Evolutionary conservation across 2,797 vertebrate species (phyloP), one percentile per base, ranked within the genome.

Genomic region (Gymnopithys bicolor): DNA sequence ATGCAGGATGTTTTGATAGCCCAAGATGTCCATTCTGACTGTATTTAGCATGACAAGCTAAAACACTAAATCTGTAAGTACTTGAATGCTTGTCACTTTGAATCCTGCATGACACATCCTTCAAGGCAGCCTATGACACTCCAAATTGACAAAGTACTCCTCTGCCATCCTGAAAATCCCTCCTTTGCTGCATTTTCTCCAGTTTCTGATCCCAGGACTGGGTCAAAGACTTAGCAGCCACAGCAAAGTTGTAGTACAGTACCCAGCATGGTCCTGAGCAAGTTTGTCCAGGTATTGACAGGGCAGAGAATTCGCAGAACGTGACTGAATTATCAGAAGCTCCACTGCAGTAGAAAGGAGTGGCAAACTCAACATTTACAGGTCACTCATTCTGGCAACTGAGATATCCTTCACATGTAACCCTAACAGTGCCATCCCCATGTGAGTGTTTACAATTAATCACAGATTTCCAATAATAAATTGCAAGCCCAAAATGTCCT

Each of bases 211-310:
- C 37, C 17, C 13, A 32, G n/a, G 46, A 66, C 24, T 3, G 3
- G 33, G 18, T 25, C 5, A 0, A 84, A 84, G 32, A 70, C 10
- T 21, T 45, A 77, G 77, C 39, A 89, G 64, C 48, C 24, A 30
- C 33, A 49, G 63, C 19, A 88, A 70, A 83, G 30, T 19, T 45
- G 10, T 37, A 63, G 30, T 15, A 51, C 23, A 56, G 30, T 9
- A 56, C 12, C 12, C 3, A 3, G 4, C 0, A 0, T 0, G 0
- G 22, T 71, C 41, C 66, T 64, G n/a, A 77, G n/a, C 10, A 90
- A 94, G 58, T 60, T 25, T 10, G 45, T 11, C 63, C 19, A 8
- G 27, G 41, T 67, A 43, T 9, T 67, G 52, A 62, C 0, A 0
- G 15, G 13, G 16, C 6, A 56, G 16, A 30, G 41, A 60, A 64